These are phyloP conservation scores for Bujurquina vittata DNA, from an alignment of 2,113 vertebrate genomes.

Conservation along the genomic window DNA sequence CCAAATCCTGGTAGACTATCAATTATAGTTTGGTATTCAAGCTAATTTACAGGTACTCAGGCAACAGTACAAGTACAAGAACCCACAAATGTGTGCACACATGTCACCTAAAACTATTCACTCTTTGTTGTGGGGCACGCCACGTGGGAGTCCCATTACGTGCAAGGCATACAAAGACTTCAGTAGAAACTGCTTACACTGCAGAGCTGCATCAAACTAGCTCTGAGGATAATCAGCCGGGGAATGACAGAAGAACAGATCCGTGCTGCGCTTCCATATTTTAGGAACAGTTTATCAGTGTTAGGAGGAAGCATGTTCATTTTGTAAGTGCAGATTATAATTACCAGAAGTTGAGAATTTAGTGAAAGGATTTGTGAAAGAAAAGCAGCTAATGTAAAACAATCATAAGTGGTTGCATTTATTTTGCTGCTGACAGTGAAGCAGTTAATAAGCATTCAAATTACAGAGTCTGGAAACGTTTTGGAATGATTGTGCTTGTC, in stretches of 20 bases:
- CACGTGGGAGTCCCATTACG: constrained; percentile 39
- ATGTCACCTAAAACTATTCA: background rate
- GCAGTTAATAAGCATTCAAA: background rate
- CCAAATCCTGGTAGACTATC: background rate
- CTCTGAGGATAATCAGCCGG: background rate
- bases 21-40: background rate
- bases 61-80: background rate
- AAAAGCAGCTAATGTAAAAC: background rate
- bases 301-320: background rate
- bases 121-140: constrained; percentile 9
- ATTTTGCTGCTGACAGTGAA: background rate
- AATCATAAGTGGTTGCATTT: background rate
- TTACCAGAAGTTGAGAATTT: background rate
- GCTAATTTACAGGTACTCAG: background rate
- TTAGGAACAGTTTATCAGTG: background rate
- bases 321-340: background rate
- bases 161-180: constrained; percentile 64
- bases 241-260: background rate
- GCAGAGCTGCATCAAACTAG: constrained; percentile 18
- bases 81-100: background rate
- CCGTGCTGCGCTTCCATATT: background rate
- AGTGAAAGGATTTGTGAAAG: background rate
- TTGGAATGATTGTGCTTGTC: background rate
- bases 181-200: constrained; percentile 38
- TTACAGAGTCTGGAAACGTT: background rate